Evolutionary conservation across 2,113 vertebrate genomes (phyloP).

Genomic region (Crotalus helleri): DNA sequence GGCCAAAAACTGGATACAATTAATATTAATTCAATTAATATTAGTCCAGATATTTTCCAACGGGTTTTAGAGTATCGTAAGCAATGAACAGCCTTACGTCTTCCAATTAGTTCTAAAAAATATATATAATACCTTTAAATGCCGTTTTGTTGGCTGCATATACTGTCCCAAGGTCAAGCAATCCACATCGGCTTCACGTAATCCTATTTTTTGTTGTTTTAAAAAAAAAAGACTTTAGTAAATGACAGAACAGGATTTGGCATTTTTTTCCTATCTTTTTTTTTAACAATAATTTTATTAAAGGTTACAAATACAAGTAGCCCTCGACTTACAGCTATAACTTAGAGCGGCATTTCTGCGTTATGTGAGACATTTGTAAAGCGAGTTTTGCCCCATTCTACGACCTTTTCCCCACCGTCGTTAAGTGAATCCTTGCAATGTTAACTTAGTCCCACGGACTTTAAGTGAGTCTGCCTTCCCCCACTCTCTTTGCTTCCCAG

Average conservation of each 20-base stretch:
- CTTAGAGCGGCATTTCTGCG: too few species aligned
- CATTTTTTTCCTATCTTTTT: background rate
- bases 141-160: constrained; percentile 97
- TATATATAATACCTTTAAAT: constrained; percentile 79
- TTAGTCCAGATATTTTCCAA: background rate
- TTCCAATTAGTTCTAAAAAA: background rate
- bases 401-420: background rate
- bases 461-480: background rate
- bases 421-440: background rate
- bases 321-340: too few species aligned
- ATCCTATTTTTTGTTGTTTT: constrained; percentile 66
- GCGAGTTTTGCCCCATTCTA: background rate
- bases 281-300: background rate
- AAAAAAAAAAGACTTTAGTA: constrained; percentile 36
- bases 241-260: background rate
- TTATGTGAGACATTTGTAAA: background rate
- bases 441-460: too few species aligned
- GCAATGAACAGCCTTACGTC: background rate
- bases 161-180: constrained; percentile 96
- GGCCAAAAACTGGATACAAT: too few species aligned
- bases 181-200: constrained; percentile 86
- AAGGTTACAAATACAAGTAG: too few species aligned
- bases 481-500: background rate
- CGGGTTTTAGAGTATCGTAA: background rate
- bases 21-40: too few species aligned